phyloP scores from a whole-genome alignment of 2,888 invertebrate genomes.

The Antheraea yamamai region DNA sequence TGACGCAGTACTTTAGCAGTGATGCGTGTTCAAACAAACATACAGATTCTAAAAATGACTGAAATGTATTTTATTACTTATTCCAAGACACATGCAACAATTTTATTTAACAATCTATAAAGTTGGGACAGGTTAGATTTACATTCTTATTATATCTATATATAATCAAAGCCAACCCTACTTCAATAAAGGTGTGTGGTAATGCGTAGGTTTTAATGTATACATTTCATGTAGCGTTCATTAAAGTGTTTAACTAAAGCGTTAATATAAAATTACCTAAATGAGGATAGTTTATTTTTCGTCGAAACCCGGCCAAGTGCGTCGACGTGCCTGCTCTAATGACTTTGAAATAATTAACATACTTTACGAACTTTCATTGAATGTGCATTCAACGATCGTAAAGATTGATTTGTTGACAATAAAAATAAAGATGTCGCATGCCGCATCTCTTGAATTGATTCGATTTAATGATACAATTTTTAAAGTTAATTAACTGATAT shows the following conservation, averaged over 20 bases:
- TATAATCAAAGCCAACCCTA: constrained; percentile 15
- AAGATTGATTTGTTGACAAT: not conserved
- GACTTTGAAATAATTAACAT: constrained; percentile 14
- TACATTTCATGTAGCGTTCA: constrained; percentile 35
- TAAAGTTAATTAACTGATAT: not conserved
- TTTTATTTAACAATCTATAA: too few species aligned
- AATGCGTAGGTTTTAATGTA: constrained; percentile 43
- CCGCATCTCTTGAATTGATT: not conserved
- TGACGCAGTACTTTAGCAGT: too few species aligned
- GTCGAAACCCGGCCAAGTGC: constrained; percentile 9
- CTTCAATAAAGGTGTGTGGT: constrained; percentile 35
- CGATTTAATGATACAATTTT: not conserved
- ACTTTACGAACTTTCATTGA: constrained; percentile 6
- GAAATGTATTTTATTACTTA: too few species aligned
- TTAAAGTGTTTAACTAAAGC: constrained; percentile 35
- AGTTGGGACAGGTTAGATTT: too few species aligned
- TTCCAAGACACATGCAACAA: too few species aligned
- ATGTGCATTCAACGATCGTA: not conserved
- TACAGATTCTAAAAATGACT: too few species aligned
- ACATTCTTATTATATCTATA: too few species aligned
- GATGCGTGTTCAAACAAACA: too few species aligned
- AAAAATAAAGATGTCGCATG: not conserved
- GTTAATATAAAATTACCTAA: constrained; percentile 36
- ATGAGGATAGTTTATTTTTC: constrained; percentile 30
- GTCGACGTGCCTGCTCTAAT: not conserved